Evolutionary conservation across 2,797 vertebrate species (phyloP).

Genomic region (Austrolebias charrua): DNA sequence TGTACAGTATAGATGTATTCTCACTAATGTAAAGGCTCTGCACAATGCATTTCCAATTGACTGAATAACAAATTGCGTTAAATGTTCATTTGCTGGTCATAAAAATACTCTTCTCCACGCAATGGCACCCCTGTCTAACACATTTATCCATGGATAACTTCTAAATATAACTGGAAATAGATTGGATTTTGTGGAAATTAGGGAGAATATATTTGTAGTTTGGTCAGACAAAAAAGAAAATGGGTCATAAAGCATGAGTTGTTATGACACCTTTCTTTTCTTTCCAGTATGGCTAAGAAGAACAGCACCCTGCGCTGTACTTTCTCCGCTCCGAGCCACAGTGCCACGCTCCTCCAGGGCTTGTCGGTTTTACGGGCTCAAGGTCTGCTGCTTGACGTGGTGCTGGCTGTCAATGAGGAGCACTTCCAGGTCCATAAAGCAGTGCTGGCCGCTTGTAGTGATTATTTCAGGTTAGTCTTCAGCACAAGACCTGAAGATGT

Average conservation of each 20-base stretch:
- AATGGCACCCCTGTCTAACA: background rate
- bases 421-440: slow-evolving; percentile 95
- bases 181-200: background rate
- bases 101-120: background rate
- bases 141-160: slow-evolving; percentile 3
- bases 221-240: background rate
- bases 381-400: slow-evolving; percentile 94
- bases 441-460: slow-evolving; percentile 96
- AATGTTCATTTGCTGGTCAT: slow-evolving; percentile 23
- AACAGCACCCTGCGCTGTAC: slow-evolving; percentile 90
- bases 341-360: slow-evolving; percentile 90
- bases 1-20: slow-evolving; percentile 3
- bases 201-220: background rate
- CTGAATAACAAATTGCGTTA: slow-evolving; percentile 26
- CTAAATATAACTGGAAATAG: background rate
- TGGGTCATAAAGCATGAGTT: slow-evolving; percentile 30
- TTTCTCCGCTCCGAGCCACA: slow-evolving; percentile 94
- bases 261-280: slow-evolving; percentile 56
- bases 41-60: slow-evolving; percentile 13
- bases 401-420: slow-evolving; percentile 91
- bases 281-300: slow-evolving; percentile 93
- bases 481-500: slow-evolving; percentile 33
- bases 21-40: slow-evolving; percentile 14
- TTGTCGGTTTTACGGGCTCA: slow-evolving; percentile 88
- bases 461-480: slow-evolving; percentile 92